Base-by-base conservation (phyloP, 2,113 vertebrate genomes). In the Triplophysa rosa region DNA sequence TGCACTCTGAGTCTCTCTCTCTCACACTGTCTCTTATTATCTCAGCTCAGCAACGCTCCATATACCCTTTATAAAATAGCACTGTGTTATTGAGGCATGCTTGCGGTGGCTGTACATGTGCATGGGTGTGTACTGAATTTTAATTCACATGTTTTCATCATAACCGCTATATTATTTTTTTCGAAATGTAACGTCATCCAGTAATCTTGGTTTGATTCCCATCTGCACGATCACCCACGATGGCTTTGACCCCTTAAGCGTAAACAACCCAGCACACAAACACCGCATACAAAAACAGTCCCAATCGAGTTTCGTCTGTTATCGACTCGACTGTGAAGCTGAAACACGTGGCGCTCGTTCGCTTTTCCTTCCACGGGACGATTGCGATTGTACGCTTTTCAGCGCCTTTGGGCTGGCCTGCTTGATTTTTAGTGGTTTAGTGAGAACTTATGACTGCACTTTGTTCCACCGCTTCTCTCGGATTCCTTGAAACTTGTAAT, bases 231-330 rank as follows among this genome's bases (percentile, higher is more conserved):
- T 77, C 62, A 70, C n/a, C 40, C 80, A 78, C 40, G 63, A 78
- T 67, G n/a, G 7, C 47, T 6, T 67, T 42, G 77, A 56, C 80
- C 56, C 80, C 77, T 80, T 52, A 19, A 80, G 84, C 84, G 4
- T 85, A 82, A 85, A 85, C 77, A 85, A 69, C 63, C 23, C 12
- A 76, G 58, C 29, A 37, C 76, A 61, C 73, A 42, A 19, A 21
- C 58, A 71, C 47, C 64, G 71, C 65, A 64, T 80, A 74, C 58
- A 61, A 77, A 74, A 73, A 77, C 77, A 19, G 66, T 82, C 73
- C 74, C 78, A 3, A 56, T 11, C 72, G 78, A 77, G 59, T 73
- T 80, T 47, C 68, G 70, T 73, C 67, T 76, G 63, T 75, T 37
- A 23, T 54, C 59, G 54, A 24, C 67, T 54, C 59, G 54, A 24